A percentile compares a stretch with the other conserved stretches of the same genome.
phyloP scores from a whole-genome alignment of 2,797 vertebrate species.

The Bothrops alternatus region DNA sequence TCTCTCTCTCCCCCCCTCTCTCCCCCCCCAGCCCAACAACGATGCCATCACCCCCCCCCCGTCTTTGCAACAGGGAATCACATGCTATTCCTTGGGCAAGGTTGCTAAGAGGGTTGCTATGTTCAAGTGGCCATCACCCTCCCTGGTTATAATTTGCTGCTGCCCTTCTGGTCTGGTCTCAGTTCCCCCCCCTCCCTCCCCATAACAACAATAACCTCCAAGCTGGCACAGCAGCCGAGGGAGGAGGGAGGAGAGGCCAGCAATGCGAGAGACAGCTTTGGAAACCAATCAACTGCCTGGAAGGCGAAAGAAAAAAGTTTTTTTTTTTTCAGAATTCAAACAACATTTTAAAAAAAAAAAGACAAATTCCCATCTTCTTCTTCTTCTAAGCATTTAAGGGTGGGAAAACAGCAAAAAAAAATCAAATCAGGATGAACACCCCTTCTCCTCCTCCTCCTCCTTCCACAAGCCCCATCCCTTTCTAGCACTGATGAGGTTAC shows the following conservation, averaged over 20 bases:
- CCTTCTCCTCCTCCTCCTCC: too few relatives aligned
- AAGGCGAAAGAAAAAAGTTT: background rate
- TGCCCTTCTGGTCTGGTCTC: conserved; percentile 57
- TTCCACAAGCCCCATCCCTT: too few relatives aligned
- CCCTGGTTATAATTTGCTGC: conserved; percentile 65
- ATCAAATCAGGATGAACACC: too few relatives aligned
- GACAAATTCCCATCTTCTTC: background rate
- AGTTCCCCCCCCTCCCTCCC: conserved; percentile 31
- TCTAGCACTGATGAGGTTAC: background rate
- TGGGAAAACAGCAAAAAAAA: too few relatives aligned
- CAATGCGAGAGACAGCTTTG: background rate
- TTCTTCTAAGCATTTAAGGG: background rate
- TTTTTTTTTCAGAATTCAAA: background rate
- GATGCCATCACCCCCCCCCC: conserved; percentile 54
- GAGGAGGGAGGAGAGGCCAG: background rate
- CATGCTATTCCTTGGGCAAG: conserved; percentile 60
- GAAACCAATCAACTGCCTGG: background rate
- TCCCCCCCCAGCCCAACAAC: conserved; percentile 39
- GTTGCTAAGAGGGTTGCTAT: conserved; percentile 71
- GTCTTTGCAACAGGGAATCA: conserved; percentile 55
- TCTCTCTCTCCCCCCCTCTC: too few relatives aligned
- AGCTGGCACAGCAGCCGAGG: conserved; percentile 53
- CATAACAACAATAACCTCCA: conserved; percentile 58
- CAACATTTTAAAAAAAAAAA: background rate
- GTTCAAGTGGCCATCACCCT: conserved; percentile 63